Conservation (phyloP, 2,888 invertebrate genomes). For the Drosophila gaucha region DNA sequence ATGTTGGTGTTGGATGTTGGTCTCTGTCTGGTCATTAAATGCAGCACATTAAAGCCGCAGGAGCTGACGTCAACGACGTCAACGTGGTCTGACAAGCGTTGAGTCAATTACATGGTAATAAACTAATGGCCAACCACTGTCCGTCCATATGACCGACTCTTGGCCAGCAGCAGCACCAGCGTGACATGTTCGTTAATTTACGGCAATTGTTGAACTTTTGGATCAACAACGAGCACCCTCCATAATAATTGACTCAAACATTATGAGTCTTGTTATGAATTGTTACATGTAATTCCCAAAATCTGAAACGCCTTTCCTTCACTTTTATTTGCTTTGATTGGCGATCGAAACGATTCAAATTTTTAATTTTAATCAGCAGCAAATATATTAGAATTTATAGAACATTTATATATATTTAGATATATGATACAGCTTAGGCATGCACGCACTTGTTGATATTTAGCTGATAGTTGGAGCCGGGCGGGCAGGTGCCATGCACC, state of each 20-base stretch:
- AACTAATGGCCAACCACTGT: constrained; percentile 69
- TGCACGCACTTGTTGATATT: constrained; percentile 75
- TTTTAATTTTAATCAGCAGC: constrained; percentile 15
- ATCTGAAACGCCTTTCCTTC: background rate
- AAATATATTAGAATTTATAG: background rate
- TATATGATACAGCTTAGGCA: constrained; percentile 23
- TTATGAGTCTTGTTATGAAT: constrained; percentile 24
- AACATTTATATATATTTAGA: background rate
- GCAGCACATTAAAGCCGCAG: constrained; percentile 81
- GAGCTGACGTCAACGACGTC: constrained; percentile 50
- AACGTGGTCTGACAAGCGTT: constrained; percentile 71
- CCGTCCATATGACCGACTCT: constrained; percentile 11
- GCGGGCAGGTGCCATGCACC: constrained; percentile 75
- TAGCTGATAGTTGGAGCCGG: constrained; percentile 64
- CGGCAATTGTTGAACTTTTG: constrained; percentile 77
- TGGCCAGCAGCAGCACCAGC: constrained; percentile 44
- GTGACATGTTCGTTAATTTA: constrained; percentile 70
- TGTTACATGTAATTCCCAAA: background rate
- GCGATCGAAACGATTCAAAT: background rate
- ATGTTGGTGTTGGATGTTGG: constrained; percentile 53
- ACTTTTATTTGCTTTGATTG: background rate
- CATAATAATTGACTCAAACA: constrained; percentile 59
- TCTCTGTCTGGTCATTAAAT: constrained; percentile 69
- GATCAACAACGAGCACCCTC: constrained; percentile 38
- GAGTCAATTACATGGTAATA: constrained; percentile 81